Evolutionary conservation across 2,888 invertebrate species (phyloP).

Genomic region (Tanytarsus gracilentus): DNA sequence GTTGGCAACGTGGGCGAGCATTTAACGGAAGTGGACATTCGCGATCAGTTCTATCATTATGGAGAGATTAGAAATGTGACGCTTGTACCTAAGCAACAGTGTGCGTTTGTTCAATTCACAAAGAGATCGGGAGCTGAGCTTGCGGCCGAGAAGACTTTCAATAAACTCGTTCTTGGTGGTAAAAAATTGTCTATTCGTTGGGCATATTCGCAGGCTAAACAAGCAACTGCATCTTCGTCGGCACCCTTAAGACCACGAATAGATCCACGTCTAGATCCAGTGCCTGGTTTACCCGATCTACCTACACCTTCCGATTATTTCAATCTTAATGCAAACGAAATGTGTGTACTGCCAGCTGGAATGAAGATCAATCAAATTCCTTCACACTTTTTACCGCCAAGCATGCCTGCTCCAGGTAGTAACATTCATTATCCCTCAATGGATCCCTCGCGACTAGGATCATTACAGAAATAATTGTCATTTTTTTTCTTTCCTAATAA

Average conservation of each 20-base stretch:
- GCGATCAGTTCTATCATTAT: constrained; percentile 91
- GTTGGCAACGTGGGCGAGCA: constrained; percentile 90
- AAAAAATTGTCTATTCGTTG: constrained; percentile 93
- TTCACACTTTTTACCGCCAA: constrained; percentile 39
- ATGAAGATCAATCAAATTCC: constrained; percentile 44
- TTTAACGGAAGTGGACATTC: constrained; percentile 80
- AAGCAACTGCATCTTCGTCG: constrained; percentile 40
- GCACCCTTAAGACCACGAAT: constrained; percentile 39
- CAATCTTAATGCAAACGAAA: constrained; percentile 47
- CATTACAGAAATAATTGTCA: constrained; percentile 41
- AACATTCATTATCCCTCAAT: constrained; percentile 89
- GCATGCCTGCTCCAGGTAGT: constrained; percentile 47
- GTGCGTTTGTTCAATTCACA: constrained; percentile 96
- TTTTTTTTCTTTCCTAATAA: too few relatives aligned
- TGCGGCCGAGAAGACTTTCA: constrained; percentile 93
- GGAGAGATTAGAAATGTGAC: constrained; percentile 94
- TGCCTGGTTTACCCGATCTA: constrained; percentile 57
- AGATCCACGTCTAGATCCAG: constrained; percentile 57
- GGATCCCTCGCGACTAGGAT: constrained; percentile 87
- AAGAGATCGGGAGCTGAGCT: constrained; percentile 81
- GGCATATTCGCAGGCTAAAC: constrained; percentile 88
- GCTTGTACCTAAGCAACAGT: constrained; percentile 84
- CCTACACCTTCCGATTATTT: constrained; percentile 55
- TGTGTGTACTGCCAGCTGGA: constrained; percentile 42
- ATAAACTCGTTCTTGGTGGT: constrained; percentile 74